A percentile compares a stretch with the other conserved stretches of the same genome.
phyloP scores from a whole-genome alignment of 2,797 vertebrate species.

The Tapirus indicus region DNA sequence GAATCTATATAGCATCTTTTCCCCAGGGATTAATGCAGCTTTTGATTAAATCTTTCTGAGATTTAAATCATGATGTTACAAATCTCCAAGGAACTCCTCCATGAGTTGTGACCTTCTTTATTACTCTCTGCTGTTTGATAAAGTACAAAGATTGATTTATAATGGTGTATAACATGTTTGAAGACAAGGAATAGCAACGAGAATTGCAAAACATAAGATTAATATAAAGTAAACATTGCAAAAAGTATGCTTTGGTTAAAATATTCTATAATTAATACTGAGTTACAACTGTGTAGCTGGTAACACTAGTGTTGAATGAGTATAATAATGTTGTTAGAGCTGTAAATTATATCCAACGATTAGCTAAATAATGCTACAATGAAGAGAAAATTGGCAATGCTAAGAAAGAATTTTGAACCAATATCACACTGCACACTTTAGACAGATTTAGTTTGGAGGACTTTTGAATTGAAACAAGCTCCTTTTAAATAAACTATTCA shows the following conservation, averaged over 20 bases:
- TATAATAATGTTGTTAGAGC: constrained; percentile 48
- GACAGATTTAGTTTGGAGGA: constrained; percentile 36
- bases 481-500: constrained; percentile 55
- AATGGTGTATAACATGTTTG: constrained; percentile 81
- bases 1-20: constrained; percentile 89
- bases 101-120: constrained; percentile 91
- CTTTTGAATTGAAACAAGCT: constrained; percentile 59
- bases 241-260: constrained; percentile 72
- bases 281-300: constrained; percentile 73
- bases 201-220: constrained; percentile 64
- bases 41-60: constrained; percentile 92
- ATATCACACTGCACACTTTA: not conserved
- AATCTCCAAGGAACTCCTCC: constrained; percentile 90
- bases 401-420: constrained; percentile 55
- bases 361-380: constrained; percentile 55
- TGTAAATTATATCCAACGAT: constrained; percentile 61
- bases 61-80: constrained; percentile 92
- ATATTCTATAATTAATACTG: constrained; percentile 84
- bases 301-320: constrained; percentile 67
- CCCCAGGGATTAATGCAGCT: constrained; percentile 91
- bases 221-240: constrained; percentile 68
- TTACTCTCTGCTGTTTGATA: constrained; percentile 89
- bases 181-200: constrained; percentile 85
- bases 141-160: constrained; percentile 89
- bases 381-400: not conserved